Conservation (phyloP, 2,797 vertebrate genomes). For the Lepidocolaptes lacrymiger region DNA sequence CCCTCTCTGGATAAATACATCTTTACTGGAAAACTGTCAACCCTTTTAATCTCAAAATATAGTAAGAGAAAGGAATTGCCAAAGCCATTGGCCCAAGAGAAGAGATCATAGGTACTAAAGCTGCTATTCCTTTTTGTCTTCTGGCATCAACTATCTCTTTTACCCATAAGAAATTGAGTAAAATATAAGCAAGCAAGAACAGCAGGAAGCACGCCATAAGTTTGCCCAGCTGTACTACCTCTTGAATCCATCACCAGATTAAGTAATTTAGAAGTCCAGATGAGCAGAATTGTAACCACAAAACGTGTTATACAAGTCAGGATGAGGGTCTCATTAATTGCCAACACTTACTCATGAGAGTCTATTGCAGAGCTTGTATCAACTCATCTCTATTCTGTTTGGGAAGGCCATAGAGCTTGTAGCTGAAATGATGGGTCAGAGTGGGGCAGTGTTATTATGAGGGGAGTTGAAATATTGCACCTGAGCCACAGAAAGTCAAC, state of each 20-base stretch:
- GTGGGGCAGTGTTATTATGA: not conserved
- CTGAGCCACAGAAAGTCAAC: not conserved
- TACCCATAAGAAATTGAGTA: not conserved
- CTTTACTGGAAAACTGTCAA: not conserved
- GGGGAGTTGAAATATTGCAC: not conserved
- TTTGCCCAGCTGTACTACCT: not conserved
- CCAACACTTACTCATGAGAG: not conserved
- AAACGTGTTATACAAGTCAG: not conserved
- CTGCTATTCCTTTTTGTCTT: not conserved
- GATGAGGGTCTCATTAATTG: not conserved
- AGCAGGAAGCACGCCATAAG: not conserved
- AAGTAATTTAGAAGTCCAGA: not conserved
- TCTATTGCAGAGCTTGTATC: conserved; percentile 31
- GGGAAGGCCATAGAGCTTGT: not conserved
- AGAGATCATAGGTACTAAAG: not conserved
- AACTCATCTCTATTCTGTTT: conserved; percentile 43
- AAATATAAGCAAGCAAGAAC: not conserved
- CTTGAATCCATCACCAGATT: not conserved
- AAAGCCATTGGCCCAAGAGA: not conserved
- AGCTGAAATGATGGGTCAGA: not conserved
- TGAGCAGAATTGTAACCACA: not conserved
- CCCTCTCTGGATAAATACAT: not conserved
- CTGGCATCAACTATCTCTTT: not conserved
- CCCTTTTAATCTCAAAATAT: not conserved
- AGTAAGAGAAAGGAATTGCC: not conserved